Evolutionary conservation across 1,140 invertebrate genomes (phyloP).

Genomic region (Scaptomyza montana): DNA sequence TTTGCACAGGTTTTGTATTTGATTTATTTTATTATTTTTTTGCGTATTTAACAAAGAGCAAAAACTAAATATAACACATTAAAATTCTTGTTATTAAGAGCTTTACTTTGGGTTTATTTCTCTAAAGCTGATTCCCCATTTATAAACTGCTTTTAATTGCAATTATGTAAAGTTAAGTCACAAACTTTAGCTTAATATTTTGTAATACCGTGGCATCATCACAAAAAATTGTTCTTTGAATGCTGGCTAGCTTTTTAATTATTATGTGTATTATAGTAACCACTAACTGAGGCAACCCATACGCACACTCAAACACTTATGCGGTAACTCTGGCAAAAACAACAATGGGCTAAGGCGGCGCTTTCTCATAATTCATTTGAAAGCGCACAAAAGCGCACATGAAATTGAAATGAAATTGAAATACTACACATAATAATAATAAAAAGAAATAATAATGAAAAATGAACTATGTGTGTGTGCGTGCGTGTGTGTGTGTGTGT

Average conservation of each 20-base stretch:
- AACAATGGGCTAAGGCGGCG: conserved; percentile 71
- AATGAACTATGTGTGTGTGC: conserved; percentile 54
- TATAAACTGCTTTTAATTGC: no score
- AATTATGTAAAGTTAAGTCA: no score
- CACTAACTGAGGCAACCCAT: conserved; percentile 40
- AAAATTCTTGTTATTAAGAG: no score
- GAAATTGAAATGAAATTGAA: conserved; percentile 72
- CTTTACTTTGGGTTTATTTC: no score
- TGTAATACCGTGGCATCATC: no score
- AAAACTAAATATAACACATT: no score
- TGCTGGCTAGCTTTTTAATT: conserved; percentile 54
- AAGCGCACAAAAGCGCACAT: conserved; percentile 76
- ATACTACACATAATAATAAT: conserved; percentile 72
- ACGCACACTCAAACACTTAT: conserved; percentile 5
- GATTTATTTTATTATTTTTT: no score
- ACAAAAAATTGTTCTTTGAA: no score
- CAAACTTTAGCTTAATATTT: no score
- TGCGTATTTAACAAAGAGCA: no score
- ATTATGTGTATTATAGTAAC: conserved; percentile 60
- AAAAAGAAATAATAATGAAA: conserved; percentile 53
- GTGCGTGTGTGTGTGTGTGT: conserved; percentile 30
- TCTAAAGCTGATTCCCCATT: no score
- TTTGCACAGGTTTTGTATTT: no score
- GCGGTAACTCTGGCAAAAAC: conserved; percentile 5
- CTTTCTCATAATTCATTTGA: conserved; percentile 77